Evolutionary conservation across 2,888 invertebrate species (phyloP).

Genomic region (Coelopa pilipes): DNA sequence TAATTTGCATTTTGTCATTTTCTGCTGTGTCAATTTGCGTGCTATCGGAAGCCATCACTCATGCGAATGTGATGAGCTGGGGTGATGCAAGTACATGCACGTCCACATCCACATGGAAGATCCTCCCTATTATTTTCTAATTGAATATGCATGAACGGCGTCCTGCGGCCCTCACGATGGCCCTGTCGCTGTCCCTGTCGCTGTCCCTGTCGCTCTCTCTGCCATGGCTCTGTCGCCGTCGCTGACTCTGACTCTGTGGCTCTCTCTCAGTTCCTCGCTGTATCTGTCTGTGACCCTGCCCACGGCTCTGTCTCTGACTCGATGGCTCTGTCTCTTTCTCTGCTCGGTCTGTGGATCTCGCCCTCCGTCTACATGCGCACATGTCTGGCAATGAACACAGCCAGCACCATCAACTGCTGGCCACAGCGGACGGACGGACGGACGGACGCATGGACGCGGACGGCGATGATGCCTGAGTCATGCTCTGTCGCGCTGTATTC

Average conservation of each 20-base stretch:
- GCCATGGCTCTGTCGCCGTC: too few species aligned
- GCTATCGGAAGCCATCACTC: slow-evolving; percentile 55
- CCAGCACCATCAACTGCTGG: neutral
- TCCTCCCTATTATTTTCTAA: slow-evolving; percentile 36
- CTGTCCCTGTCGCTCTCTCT: neutral
- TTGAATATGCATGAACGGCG: slow-evolving; percentile 40
- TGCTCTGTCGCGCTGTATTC: slow-evolving; percentile 46
- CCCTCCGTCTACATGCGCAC: neutral
- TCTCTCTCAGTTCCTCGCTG: too few species aligned
- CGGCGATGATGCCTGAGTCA: slow-evolving; percentile 29
- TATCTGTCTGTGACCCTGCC: too few species aligned
- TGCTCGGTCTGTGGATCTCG: neutral
- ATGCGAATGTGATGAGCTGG: slow-evolving; percentile 19
- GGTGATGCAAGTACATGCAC: neutral
- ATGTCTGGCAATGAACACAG: neutral
- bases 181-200: neutral
- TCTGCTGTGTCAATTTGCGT: slow-evolving; percentile 59
- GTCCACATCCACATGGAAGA: slow-evolving; percentile 19
- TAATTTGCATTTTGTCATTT: slow-evolving; percentile 43
- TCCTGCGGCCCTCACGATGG: neutral
- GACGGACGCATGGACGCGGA: neutral
- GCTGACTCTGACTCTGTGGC: neutral
- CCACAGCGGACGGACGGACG: too few species aligned
- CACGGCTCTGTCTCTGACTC: too few species aligned
- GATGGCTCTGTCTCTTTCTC: neutral